Conservation (phyloP, 1,140 invertebrate species). For the Caenorhabditis tropicalis region DNA sequence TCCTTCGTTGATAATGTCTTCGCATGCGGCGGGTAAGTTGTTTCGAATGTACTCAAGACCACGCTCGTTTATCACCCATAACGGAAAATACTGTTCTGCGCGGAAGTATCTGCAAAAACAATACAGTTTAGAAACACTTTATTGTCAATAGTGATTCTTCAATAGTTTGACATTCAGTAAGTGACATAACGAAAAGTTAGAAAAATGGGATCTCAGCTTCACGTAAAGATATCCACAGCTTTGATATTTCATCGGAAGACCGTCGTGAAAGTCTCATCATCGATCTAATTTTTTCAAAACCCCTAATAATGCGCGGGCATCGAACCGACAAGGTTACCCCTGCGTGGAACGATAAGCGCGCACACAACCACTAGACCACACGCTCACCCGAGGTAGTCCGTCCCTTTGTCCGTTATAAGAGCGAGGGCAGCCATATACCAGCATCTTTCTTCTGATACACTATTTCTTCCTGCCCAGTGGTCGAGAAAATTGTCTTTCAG, state of each 20-base stretch:
- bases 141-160: too few species aligned
- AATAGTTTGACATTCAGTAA: too few species aligned
- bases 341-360: neutral
- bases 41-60: conserved; percentile 77
- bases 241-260: conserved; percentile 41
- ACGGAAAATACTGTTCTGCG: conserved; percentile 81
- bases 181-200: neutral
- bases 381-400: conserved; percentile 72
- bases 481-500: conserved; percentile 83
- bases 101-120: conserved; percentile 74
- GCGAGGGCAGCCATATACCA: conserved; percentile 84
- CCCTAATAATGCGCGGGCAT: neutral
- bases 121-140: too few species aligned
- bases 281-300: conserved; percentile 14
- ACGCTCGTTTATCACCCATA: conserved; percentile 77
- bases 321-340: neutral
- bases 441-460: conserved; percentile 78
- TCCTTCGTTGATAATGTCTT: conserved; percentile 81
- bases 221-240: conserved; percentile 48
- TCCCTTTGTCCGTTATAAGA: conserved; percentile 88
- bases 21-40: conserved; percentile 77
- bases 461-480: conserved; percentile 72
- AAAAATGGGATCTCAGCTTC: conserved; percentile 35
- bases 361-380: neutral
- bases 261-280: conserved; percentile 47